These are phyloP conservation scores for Orycteropus afer DNA, from an alignment of 2,113 vertebrate genomes.

Conservation along the genomic window DNA sequence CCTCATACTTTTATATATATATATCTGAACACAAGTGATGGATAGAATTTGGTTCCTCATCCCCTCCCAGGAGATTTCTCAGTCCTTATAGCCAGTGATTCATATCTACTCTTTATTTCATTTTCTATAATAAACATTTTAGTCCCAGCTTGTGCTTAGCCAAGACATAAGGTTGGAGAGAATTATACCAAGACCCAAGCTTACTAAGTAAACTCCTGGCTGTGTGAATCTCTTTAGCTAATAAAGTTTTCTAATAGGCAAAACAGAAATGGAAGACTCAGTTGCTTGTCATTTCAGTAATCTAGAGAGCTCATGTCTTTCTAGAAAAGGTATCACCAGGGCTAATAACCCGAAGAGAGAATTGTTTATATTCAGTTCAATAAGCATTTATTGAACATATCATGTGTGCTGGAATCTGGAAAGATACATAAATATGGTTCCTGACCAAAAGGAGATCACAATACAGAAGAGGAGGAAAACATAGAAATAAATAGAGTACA, in stretches of 20 bases:
- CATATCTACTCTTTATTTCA: not conserved
- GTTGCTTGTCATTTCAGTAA: not conserved
- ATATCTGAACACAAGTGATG: not conserved
- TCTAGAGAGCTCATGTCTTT: not conserved
- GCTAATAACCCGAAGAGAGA: not conserved
- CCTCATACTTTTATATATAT: not conserved
- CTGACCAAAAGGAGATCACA: not conserved
- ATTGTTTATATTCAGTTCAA: not conserved
- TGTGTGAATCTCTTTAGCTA: not conserved
- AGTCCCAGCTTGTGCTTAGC: not conserved
- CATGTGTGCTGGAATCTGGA: not conserved
- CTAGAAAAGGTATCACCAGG: not conserved
- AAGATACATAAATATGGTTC: not conserved
- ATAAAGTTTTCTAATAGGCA: not conserved
- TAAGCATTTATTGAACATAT: not conserved
- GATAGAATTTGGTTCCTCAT: not conserved
- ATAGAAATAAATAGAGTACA: not conserved
- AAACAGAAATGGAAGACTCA: not conserved
- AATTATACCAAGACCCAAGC: not conserved
- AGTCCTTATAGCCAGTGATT: not conserved
- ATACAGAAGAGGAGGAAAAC: not conserved
- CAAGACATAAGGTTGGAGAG: not conserved
- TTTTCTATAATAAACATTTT: not conserved
- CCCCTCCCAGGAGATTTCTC: not conserved
- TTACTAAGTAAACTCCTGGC: not conserved